Evolutionary conservation across 2,113 vertebrate genomes (phyloP).

Genomic region (Bubo bubo): DNA sequence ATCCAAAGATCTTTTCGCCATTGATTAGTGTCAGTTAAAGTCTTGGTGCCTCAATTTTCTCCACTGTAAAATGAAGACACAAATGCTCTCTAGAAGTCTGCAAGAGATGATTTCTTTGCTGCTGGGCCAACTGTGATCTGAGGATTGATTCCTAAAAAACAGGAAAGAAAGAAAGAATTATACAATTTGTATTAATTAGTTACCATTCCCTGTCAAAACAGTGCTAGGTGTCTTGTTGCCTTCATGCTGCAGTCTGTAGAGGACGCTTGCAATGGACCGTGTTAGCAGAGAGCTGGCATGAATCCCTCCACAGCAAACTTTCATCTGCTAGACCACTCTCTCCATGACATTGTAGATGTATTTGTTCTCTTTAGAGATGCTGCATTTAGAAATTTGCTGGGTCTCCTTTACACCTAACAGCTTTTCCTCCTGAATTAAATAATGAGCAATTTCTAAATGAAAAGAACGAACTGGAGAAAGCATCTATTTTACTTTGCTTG

Average conservation of each 20-base stretch:
- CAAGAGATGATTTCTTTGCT: not conserved
- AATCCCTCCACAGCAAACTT: not conserved
- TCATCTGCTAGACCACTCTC: not conserved
- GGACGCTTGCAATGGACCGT: not conserved
- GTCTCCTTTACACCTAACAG: not conserved
- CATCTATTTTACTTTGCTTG: not conserved
- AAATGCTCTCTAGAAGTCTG: not conserved
- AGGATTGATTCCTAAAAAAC: not conserved
- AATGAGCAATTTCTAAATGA: not conserved
- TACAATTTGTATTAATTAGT: not conserved
- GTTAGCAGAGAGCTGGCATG: not conserved
- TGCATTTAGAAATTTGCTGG: not conserved
- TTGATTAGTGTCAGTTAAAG: not conserved
- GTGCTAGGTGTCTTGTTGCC: not conserved
- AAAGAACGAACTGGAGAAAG: not conserved
- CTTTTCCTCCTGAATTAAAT: not conserved
- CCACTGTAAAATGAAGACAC: not conserved
- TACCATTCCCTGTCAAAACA: not conserved
- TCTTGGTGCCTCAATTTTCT: not conserved
- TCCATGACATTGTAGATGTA: not conserved
- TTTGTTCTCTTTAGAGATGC: not conserved
- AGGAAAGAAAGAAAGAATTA: not conserved
- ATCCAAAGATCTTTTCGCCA: not conserved
- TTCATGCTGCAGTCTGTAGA: not conserved
- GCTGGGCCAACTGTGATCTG: not conserved